phyloP scores from a whole-genome alignment of 2,888 invertebrate species.

The Kuschelorhynchus macadamiae region DNA sequence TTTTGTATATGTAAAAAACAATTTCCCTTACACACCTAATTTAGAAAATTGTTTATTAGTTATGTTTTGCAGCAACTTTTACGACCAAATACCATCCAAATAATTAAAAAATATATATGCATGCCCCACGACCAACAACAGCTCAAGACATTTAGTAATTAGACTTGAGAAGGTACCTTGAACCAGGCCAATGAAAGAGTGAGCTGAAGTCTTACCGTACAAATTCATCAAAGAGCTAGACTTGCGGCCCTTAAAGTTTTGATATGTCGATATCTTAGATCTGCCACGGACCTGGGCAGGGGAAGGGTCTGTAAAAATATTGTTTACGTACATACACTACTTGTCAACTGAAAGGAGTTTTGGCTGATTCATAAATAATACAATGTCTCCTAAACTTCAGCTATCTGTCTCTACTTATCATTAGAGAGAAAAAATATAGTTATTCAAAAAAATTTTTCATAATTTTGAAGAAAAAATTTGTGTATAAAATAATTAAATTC shows the following conservation, averaged over 20 bases:
- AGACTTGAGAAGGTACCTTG: conserved; percentile 51
- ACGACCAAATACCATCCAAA: conserved; percentile 20
- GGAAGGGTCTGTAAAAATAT: conserved; percentile 89
- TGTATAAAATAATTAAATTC: no score
- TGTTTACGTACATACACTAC: conserved; percentile 68
- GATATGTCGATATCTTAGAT: conserved; percentile 88
- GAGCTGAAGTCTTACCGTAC: conserved; percentile 85
- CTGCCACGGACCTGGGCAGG: conserved; percentile 83
- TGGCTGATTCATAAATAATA: background rate
- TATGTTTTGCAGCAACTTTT: conserved; percentile 34
- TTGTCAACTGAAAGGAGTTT: conserved; percentile 27
- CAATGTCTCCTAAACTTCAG: background rate
- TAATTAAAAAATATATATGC: conserved; percentile 35
- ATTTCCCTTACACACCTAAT: no score
- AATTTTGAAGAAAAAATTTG: no score
- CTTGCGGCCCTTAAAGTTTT: conserved; percentile 92
- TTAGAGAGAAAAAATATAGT: no score
- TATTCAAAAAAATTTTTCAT: no score
- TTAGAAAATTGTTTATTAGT: no score
- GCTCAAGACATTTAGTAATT: conserved; percentile 47
- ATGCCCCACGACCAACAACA: conserved; percentile 52
- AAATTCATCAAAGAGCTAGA: conserved; percentile 96
- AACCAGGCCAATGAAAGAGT: conserved; percentile 55
- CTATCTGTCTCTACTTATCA: background rate
- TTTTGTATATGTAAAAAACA: no score